Evolutionary conservation across 2,888 invertebrate species (phyloP), one percentile per base, ranked within the genome.

Genomic region (Dicycla oo): DNA sequence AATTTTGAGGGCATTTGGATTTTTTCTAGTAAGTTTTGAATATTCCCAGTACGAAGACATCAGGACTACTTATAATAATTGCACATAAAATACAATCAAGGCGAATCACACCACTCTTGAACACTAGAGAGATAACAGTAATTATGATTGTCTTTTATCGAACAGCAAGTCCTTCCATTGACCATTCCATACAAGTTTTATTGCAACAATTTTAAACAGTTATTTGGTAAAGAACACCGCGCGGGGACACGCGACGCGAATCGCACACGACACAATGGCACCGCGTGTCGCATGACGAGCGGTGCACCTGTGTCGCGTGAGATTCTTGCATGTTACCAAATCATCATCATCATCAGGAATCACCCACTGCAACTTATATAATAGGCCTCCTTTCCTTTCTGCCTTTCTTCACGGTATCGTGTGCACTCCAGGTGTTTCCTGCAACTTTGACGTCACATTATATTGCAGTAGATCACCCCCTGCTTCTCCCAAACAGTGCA

Each of bases 91-190:
- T 43, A 43, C 56, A 51, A 57, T 45, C 49, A 26, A 73, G 26
- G 43, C 26, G 11, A 65, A 45, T 51, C 43, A 51, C 20, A 49
- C 18, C 30, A 57, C 56, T 64, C 34, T 34, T 47, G 20, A 43
- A 63, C 13, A 57, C 26, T n/a, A 53, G 20, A n/a, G 20, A 62
- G 71, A 47, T 72, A 63, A 63, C 53, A 43, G n/a, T n/a, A n/a
- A n/a, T 26, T 34, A n/a, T 26, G 43, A 51, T 60, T 34, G 43
- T 15, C 23, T 51, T 34, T 45, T 34, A 69, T 34, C 30, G 20
- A 23, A 34, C 34, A 8, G 49, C 40, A 53, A 68, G 51, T 62
- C 26, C n/a, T 72, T 71, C 38, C 45, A 47, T 72, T 54, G 70
- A 62, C 45, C 45, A 47, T 72, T 54, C 26, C 54, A 40, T 13